Evolutionary conservation across 2,113 vertebrate genomes (phyloP).

Genomic region (Hoplias malabaricus): DNA sequence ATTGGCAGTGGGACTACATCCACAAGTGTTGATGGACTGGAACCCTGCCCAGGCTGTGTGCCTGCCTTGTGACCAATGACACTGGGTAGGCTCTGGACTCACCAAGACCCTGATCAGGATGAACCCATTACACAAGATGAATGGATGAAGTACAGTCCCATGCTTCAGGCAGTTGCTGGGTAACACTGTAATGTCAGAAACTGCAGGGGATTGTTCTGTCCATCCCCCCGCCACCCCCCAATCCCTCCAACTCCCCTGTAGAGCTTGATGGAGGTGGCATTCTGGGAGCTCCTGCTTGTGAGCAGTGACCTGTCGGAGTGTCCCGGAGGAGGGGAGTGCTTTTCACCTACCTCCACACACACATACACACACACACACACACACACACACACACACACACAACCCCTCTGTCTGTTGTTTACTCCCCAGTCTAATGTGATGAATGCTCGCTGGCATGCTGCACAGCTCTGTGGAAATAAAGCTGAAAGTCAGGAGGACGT

Average conservation of each 20-base stretch:
- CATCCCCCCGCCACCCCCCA: too few relatives aligned
- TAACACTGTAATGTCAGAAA: neutral
- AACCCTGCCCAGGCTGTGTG: too few relatives aligned
- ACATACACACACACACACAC: slow-evolving; percentile 7
- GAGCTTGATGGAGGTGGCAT: slow-evolving; percentile 11
- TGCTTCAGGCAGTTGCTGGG: neutral
- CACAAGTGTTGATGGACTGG: too few relatives aligned
- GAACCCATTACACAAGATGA: too few relatives aligned
- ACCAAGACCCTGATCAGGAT: too few relatives aligned
- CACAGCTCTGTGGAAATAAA: slow-evolving; percentile 68
- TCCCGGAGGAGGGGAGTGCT: slow-evolving; percentile 59
- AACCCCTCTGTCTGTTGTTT: slow-evolving; percentile 60
- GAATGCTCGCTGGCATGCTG: slow-evolving; percentile 72
- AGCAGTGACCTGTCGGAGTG: slow-evolving; percentile 70
- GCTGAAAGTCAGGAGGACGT: slow-evolving; percentile 74
- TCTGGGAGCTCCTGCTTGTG: slow-evolving; percentile 54
- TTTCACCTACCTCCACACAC: slow-evolving; percentile 38
- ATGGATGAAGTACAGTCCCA: slow-evolving; percentile 16
- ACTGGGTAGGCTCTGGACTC: too few relatives aligned
- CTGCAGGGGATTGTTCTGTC: neutral
- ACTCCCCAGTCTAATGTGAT: slow-evolving; percentile 72
- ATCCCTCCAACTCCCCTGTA: neutral
- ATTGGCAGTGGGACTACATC: too few relatives aligned
- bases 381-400: slow-evolving; percentile 28
- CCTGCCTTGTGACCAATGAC: too few relatives aligned